Base-by-base conservation (phyloP, 2,113 vertebrate species). In the Lichenostomus cassidix region DNA sequence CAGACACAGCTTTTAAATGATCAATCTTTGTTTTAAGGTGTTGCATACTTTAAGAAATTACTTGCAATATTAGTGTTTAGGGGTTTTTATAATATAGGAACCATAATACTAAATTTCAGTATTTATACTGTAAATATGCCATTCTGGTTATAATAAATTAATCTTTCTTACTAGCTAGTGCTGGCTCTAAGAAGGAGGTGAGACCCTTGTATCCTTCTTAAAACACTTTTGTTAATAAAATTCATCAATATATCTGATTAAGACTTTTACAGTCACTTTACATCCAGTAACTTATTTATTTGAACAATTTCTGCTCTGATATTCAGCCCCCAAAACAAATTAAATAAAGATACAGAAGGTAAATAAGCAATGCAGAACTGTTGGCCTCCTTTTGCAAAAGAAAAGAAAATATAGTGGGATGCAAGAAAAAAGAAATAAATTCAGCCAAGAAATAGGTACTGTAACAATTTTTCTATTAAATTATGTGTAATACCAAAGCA, bases 221-320 rank as follows among this genome's bases (percentile, higher is more conserved):
- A 90, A 91, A 31, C 23, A 68, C 52, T 87, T 87, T 74, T 75
- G 60, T 22, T 63, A 83, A 84, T 87, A 82, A 89, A 95, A 77
- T 86, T 83, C 33, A 74, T 70, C 62, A 68, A 76, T 83, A 74
- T 63, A 68, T 55, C 47, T 75, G 27, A 74, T 89, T 75, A 91
- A 74, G 28, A 87, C 39, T 89, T 95, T 89, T 62, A 70, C 49
- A 60, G 56, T 75, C 53, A 65, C 29, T 89, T 85, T 70, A 55
- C 59, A 56, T 44, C 19, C 33, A 81, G 39, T 55, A 64, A 7
- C 52, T 87, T 81, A 55, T 81, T 75, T 84, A 73, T 92, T 37
- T 75, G 10, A 69, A 53, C 31, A 44, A 87, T 71, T 92, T 94
- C 64, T 78, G 52, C 7, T 89, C 85, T 87, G 73, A 42, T 52